Conservation (phyloP, 2,797 vertebrate species). For the Paguma larvata region DNA sequence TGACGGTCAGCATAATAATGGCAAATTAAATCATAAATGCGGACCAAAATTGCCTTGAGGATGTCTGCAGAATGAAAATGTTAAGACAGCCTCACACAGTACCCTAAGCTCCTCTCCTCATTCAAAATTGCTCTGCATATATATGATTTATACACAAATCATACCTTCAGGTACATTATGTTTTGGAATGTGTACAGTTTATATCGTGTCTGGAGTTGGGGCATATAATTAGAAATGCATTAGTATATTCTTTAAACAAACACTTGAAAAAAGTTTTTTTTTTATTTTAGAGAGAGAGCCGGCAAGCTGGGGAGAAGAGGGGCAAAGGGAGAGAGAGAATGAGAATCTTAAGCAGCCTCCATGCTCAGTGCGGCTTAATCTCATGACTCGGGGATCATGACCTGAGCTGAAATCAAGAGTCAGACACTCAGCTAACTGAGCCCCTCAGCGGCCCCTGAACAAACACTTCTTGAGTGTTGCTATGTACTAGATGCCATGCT, state of each 20-base stretch:
- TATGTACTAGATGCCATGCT: background rate
- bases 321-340: too few species aligned
- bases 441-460: background rate
- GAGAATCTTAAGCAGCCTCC: too few species aligned
- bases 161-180: slow-evolving; percentile 10
- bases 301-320: too few species aligned
- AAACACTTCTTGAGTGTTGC: background rate
- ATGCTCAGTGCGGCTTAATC: too few species aligned
- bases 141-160: background rate
- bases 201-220: background rate
- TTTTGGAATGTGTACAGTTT: slow-evolving; percentile 47
- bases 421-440: too few species aligned
- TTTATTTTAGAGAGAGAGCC: too few species aligned
- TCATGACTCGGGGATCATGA: too few species aligned
- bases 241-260: slow-evolving; percentile 36
- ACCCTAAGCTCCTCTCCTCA: background rate
- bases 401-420: too few species aligned
- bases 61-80: background rate
- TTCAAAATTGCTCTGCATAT: background rate
- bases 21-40: background rate
- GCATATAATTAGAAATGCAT: slow-evolving; percentile 35
- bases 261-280: background rate
- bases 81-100: background rate
- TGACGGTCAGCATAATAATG: background rate
- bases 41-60: background rate